Percentiles rank a stretch among this genome's conserved stretches.
phyloP scores from a whole-genome alignment of 2,888 invertebrate genomes.

The Hypercompe scribonia region DNA sequence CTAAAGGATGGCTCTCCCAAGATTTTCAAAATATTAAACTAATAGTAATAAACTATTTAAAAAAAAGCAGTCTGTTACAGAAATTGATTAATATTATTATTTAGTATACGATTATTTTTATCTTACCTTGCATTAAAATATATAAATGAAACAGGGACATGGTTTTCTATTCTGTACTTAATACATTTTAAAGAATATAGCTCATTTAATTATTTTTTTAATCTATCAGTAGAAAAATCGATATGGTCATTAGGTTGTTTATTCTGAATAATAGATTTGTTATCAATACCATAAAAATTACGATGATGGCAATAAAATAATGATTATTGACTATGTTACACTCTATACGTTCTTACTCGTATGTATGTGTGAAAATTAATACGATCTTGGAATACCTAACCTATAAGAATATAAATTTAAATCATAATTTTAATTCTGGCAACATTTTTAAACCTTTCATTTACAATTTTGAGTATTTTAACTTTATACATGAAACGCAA shows the following conservation, averaged over 20 bases:
- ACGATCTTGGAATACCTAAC: no score
- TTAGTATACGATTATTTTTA: not conserved
- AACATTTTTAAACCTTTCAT: no score
- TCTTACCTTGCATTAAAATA: slow-evolving; percentile 4
- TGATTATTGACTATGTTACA: not conserved
- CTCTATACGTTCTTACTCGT: no score
- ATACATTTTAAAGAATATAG: not conserved
- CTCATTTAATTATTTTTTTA: not conserved
- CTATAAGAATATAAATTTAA: no score
- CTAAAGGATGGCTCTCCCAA: no score
- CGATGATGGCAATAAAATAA: not conserved
- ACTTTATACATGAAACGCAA: no score
- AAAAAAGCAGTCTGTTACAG: not conserved
- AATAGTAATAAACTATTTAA: not conserved
- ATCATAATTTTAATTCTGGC: no score
- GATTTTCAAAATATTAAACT: no score
- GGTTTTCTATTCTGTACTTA: not conserved
- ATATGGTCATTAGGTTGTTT: not conserved
- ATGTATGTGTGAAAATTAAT: no score
- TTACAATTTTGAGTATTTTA: no score
- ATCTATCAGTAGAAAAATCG: not conserved
- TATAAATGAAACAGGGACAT: not conserved
- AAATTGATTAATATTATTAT: not conserved
- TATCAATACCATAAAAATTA: not conserved
- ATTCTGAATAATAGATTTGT: not conserved